Evolutionary conservation across 2,888 invertebrate species (phyloP).

Genomic region (Amaurobius ferox): DNA sequence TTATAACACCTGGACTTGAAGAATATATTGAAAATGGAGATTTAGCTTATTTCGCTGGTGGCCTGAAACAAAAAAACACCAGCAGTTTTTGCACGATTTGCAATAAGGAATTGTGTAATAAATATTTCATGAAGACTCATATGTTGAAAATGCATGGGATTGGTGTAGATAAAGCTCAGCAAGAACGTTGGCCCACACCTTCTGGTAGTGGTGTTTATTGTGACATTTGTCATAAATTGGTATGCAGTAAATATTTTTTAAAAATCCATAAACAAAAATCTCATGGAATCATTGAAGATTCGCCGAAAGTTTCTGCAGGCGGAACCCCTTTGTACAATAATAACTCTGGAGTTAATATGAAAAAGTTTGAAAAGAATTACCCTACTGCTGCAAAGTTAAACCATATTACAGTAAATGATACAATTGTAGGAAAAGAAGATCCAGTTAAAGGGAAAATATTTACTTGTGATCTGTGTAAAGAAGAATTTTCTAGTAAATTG

Average conservation of each 20-base stretch:
- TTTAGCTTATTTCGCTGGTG: slow-evolving; percentile 4
- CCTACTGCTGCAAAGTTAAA: slow-evolving; percentile 22
- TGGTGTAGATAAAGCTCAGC: slow-evolving; percentile 86
- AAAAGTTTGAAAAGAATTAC: slow-evolving; percentile 47
- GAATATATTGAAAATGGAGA: slow-evolving; percentile 50
- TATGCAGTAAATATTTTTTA: slow-evolving; percentile 98
- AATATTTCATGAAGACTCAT: slow-evolving; percentile 99
- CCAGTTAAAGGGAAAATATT: slow-evolving; percentile 26
- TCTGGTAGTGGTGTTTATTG: slow-evolving; percentile 86
- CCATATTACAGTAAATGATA: slow-evolving; percentile 7
- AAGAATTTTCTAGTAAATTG: slow-evolving; percentile 77
- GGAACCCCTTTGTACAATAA: slow-evolving; percentile 22
- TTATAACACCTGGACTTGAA: slow-evolving; percentile 41
- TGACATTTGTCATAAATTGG: slow-evolving; percentile 97
- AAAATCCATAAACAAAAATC: slow-evolving; percentile 98
- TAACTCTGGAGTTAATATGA: slow-evolving; percentile 23
- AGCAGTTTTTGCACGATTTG: slow-evolving; percentile 95
- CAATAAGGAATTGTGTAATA: slow-evolving; percentile 99
- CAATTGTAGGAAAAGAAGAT: slow-evolving; percentile 12
- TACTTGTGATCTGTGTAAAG: slow-evolving; percentile 77
- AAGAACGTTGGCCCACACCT: slow-evolving; percentile 81
- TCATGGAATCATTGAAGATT: slow-evolving; percentile 94
- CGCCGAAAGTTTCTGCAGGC: slow-evolving; percentile 16
- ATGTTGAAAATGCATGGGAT: slow-evolving; percentile 99
- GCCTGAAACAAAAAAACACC: slow-evolving; percentile 73